These are phyloP conservation scores for Colletes collaris DNA, from an alignment of 2,888 invertebrate genomes.

Conservation along the genomic window DNA sequence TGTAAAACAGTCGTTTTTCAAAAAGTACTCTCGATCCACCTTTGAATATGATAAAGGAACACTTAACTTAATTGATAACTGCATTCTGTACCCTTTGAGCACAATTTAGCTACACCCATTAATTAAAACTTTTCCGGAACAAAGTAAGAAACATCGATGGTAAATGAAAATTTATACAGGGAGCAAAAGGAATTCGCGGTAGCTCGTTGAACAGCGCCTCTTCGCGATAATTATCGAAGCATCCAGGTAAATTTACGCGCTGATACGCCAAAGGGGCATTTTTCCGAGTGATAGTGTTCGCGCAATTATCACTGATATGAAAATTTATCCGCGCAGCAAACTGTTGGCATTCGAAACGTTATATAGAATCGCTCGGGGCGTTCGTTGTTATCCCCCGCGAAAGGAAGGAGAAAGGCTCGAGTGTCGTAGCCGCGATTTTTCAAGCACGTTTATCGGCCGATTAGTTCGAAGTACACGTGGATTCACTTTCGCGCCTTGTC, in stretches of 20 bases:
- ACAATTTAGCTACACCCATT: too few relatives aligned
- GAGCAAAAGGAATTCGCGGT: background rate
- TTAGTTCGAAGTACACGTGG: slow-evolving; percentile 64
- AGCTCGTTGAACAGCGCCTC: background rate
- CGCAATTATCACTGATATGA: background rate
- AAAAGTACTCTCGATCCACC: too few relatives aligned
- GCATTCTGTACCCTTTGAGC: too few relatives aligned
- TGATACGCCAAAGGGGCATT: too few relatives aligned
- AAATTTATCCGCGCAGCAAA: slow-evolving; percentile 10
- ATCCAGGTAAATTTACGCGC: background rate
- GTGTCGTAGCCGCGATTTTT: slow-evolving; percentile 48
- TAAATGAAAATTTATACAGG: slow-evolving; percentile 16
- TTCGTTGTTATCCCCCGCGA: slow-evolving; percentile 39
- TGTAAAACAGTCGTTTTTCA: too few relatives aligned
- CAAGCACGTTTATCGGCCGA: slow-evolving; percentile 63
- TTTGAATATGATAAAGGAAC: too few relatives aligned
- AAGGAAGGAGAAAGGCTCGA: slow-evolving; percentile 34
- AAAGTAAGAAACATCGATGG: background rate
- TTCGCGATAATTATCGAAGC: background rate
- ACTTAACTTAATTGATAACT: too few relatives aligned
- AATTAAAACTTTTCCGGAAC: too few relatives aligned
- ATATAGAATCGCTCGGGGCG: background rate
- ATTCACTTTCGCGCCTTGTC: slow-evolving; percentile 65
- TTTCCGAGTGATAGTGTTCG: background rate
- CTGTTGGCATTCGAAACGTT: background rate